phyloP scores from a whole-genome alignment of 1,140 invertebrate genomes.

The Bombus fervidus region DNA sequence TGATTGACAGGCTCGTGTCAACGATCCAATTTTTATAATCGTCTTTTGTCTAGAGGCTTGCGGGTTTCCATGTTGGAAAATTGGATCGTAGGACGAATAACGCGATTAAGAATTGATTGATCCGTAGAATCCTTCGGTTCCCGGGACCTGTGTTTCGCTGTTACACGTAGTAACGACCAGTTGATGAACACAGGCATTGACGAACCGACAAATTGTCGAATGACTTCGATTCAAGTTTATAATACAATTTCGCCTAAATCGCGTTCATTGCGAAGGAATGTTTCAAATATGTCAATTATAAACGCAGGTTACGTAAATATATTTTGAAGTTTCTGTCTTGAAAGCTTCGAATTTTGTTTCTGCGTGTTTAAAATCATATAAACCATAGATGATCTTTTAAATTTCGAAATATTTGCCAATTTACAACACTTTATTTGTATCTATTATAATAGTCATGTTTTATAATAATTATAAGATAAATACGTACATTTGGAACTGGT shows the following conservation, averaged over 20 bases:
- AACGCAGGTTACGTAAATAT: not conserved
- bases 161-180: constrained; percentile 16
- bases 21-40: constrained; percentile 13
- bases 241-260: constrained; percentile 7
- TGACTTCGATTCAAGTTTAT: constrained; percentile 15
- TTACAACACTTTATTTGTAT: not conserved
- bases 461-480: not conserved
- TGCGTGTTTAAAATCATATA: not conserved
- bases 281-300: not conserved
- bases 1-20: not conserved
- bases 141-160: constrained; percentile 3
- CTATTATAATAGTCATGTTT: too few species aligned
- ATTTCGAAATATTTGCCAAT: not conserved
- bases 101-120: constrained; percentile 42
- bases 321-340: too few species aligned
- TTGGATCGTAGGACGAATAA: constrained; percentile 15
- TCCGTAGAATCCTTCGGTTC: constrained; percentile 44
- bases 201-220: constrained; percentile 8
- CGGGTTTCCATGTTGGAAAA: constrained; percentile 19
- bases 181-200: constrained; percentile 20
- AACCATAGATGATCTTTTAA: not conserved
- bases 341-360: not conserved
- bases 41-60: not conserved
- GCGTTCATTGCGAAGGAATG: not conserved
- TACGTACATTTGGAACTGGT: not conserved